Percentiles rank a stretch among this genome's conserved stretches.
These are phyloP conservation scores for Aphaenogaster rudis DNA, from an alignment of 1,140 invertebrate genomes.

Conservation along the genomic window DNA sequence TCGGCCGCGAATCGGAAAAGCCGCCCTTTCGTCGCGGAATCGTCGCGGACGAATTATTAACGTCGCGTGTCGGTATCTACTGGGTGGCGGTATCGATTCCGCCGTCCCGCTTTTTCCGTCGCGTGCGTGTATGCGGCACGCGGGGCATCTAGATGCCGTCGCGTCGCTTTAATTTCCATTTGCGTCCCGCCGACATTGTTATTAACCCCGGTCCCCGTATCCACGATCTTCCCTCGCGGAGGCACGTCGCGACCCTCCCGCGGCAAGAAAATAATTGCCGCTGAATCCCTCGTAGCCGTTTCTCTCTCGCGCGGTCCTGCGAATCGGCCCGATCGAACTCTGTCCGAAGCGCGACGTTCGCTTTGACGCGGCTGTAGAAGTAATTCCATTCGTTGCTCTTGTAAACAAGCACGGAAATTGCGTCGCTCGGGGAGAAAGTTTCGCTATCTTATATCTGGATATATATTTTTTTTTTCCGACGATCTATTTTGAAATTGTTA, in stretches of 20 bases:
- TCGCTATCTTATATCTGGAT: neutral
- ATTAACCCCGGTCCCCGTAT: slow-evolving; percentile 34
- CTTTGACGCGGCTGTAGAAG: neutral
- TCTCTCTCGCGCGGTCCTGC: neutral
- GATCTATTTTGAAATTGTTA: neutral
- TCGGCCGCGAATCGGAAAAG: slow-evolving; percentile 48
- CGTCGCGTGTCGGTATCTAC: slow-evolving; percentile 75
- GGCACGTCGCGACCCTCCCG: neutral
- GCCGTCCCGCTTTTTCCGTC: slow-evolving; percentile 65
- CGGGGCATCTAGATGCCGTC: slow-evolving; percentile 36
- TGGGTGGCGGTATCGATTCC: slow-evolving; percentile 71
- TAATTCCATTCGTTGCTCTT: neutral
- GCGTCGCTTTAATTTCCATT: slow-evolving; percentile 60
- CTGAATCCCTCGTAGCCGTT: slow-evolving; percentile 2
- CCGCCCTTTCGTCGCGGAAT: slow-evolving; percentile 65
- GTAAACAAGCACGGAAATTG: slow-evolving; percentile 14
- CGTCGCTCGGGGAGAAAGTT: slow-evolving; percentile 2
- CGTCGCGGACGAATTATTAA: slow-evolving; percentile 75
- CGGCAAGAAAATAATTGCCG: slow-evolving; percentile 48
- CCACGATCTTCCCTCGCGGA: slow-evolving; percentile 27
- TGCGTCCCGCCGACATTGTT: slow-evolving; percentile 45
- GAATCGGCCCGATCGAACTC: neutral
- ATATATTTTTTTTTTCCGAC: neutral
- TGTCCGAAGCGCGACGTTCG: neutral
- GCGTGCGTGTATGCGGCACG: slow-evolving; percentile 54